Evolutionary conservation across 2,888 invertebrate genomes (phyloP).

Genomic region (Endomychus coccineus): DNA sequence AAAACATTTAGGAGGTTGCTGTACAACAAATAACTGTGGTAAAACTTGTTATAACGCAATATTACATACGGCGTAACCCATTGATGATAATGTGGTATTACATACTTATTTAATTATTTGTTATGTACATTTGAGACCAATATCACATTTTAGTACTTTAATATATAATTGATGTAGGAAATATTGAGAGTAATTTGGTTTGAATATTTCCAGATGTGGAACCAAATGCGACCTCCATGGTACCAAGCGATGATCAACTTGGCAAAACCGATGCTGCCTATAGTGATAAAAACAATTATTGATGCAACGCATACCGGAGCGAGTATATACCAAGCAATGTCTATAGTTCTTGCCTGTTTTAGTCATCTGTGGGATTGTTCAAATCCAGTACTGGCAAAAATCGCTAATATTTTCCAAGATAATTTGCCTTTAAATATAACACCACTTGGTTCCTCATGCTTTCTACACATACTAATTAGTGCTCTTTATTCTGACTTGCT

Average conservation of each 20-base stretch:
- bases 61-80: too few relatives aligned
- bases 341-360: slow-evolving; percentile 62
- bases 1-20: too few relatives aligned
- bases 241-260: slow-evolving; percentile 61
- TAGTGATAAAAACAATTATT: slow-evolving; percentile 60
- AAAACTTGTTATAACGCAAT: too few relatives aligned
- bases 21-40: too few relatives aligned
- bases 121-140: too few relatives aligned
- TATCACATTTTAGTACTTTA: too few relatives aligned
- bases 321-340: slow-evolving; percentile 75
- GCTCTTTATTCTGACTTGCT: slow-evolving; percentile 56
- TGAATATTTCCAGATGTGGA: slow-evolving; percentile 74
- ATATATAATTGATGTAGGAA: too few relatives aligned
- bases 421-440: slow-evolving; percentile 61
- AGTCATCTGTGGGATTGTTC: slow-evolving; percentile 62
- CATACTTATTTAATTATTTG: too few relatives aligned
- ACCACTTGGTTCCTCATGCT: slow-evolving; percentile 62
- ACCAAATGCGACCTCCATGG: slow-evolving; percentile 73
- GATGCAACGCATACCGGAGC: slow-evolving; percentile 67
- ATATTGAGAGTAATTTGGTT: too few relatives aligned
- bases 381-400: slow-evolving; percentile 50
- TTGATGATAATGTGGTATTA: too few relatives aligned
- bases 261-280: slow-evolving; percentile 54
- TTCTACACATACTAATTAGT: slow-evolving; percentile 64
- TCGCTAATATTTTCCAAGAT: slow-evolving; percentile 55